Percentiles rank a stretch among this genome's conserved stretches.
phyloP scores from a whole-genome alignment of 30 jellyfish, hydroid and myxozoan genomes.

The Aurelia aurita complex sp. Pacific region DNA sequence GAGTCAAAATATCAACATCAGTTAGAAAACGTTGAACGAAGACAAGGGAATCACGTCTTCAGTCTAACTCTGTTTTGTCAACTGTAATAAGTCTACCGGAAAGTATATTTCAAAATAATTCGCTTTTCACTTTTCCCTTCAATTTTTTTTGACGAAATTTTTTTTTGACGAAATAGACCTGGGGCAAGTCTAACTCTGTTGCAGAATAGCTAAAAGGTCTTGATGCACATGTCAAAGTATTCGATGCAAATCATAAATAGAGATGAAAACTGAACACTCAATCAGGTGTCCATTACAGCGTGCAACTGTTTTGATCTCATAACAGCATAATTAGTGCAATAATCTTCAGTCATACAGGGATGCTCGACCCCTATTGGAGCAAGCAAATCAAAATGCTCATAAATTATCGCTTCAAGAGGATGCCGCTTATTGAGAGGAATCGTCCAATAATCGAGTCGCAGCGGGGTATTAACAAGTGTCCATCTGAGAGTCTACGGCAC shows the following conservation, averaged over 20 bases:
- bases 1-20: too few species aligned
- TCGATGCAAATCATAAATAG: neutral
- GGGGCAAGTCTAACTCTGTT: too few species aligned
- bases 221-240: neutral
- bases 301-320: slow-evolving; percentile 2
- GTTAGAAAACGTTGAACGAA: too few species aligned
- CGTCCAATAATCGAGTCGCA: slow-evolving; percentile 10
- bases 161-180: too few species aligned
- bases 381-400: slow-evolving; percentile 12
- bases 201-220: too few species aligned
- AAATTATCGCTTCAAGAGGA: slow-evolving; percentile 8
- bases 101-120: too few species aligned
- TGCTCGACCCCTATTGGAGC: slow-evolving; percentile 32
- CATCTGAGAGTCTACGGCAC: too few species aligned
- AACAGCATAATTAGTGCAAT: slow-evolving; percentile 4
- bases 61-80: too few species aligned
- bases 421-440: slow-evolving; percentile 10
- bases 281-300: neutral
- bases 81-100: too few species aligned
- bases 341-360: slow-evolving; percentile 26
- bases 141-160: too few species aligned
- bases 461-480: slow-evolving; percentile 2
- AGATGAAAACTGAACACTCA: neutral
- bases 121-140: too few species aligned
- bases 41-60: too few species aligned